A percentile compares a stretch with the other conserved stretches of the same genome.
These are phyloP conservation scores for Myzus persicae DNA, from an alignment of 1,140 invertebrate species.

Conservation along the genomic window DNA sequence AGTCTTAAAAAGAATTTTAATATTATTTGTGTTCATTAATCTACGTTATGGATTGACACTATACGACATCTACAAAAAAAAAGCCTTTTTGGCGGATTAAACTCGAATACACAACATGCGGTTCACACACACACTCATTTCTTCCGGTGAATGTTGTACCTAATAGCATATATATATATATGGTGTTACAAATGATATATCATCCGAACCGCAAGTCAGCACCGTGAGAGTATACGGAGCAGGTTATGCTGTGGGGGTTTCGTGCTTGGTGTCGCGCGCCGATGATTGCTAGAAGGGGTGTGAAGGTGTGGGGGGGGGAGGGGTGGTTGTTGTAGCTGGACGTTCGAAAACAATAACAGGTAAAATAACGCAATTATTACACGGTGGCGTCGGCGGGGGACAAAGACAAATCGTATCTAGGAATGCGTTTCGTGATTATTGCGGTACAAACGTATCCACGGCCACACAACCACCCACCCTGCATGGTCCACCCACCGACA, in stretches of 20 bases:
- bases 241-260: background rate
- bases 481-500: background rate
- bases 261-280: background rate
- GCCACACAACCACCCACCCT: background rate
- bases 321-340: background rate
- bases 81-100: background rate
- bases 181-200: slow-evolving; percentile 34
- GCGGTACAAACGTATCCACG: background rate
- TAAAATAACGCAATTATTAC: slow-evolving; percentile 51
- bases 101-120: background rate
- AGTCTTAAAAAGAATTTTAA: background rate
- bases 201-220: slow-evolving; percentile 1
- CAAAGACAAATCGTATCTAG: slow-evolving; percentile 46
- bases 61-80: background rate
- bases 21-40: background rate
- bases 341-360: slow-evolving; percentile 53
- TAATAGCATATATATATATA: background rate
- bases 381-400: background rate
- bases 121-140: background rate
- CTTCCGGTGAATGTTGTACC: background rate
- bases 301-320: background rate
- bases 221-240: background rate
- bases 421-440: slow-evolving; percentile 31
- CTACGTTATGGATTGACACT: background rate
- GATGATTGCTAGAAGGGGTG: background rate